Evolutionary conservation across 2,888 invertebrate species (phyloP), one percentile per base, ranked within the genome.

Genomic region (Dicycla oo): DNA sequence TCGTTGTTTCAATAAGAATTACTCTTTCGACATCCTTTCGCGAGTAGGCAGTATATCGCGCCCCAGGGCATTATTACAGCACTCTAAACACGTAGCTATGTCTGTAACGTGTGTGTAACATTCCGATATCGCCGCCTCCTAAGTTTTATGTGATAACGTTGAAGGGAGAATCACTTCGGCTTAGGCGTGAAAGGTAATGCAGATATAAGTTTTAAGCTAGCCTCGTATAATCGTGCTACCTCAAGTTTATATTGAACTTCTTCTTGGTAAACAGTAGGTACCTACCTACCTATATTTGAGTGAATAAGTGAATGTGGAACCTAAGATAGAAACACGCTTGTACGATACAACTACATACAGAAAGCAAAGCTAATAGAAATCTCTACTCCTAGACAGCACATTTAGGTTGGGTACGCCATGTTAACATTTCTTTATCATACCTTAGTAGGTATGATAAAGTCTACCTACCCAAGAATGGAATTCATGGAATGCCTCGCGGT

Each of bases 31-130:
- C 83, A 81, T 80, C 67, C 54, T 73, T 80, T 60, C 67, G 67
- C 49, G 67, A 82, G 63, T 40, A 80, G 67, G 67, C 63, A 68
- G 71, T 87, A 84, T 86, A 88, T 79, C 57, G 78, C 68, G 57
- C 85, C 83, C 81, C 40, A 26, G 77, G 80, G 88, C 53, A 72
- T 77, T 71, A 73, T 78, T 78, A 80, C 70, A 66, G 71, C 73
- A 86, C 78, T 80, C 85, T 75, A 77, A 86, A 84, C 87, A 87
- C 87, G 85, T 87, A 75, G 69, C 73, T 67, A 38, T 70, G 74
- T 78, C 74, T 78, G 76, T 83, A 79, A 75, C 81, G 34, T 70
- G 74, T 78, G 73, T 78, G 76, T 83, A 79, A 75, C 81, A 78
- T 86, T 85, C 76, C 70, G 78, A 81, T 81, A 83, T 79, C 81